phyloP scores from a whole-genome alignment of 2,113 vertebrate species.

The Sceloporus tristichus region DNA sequence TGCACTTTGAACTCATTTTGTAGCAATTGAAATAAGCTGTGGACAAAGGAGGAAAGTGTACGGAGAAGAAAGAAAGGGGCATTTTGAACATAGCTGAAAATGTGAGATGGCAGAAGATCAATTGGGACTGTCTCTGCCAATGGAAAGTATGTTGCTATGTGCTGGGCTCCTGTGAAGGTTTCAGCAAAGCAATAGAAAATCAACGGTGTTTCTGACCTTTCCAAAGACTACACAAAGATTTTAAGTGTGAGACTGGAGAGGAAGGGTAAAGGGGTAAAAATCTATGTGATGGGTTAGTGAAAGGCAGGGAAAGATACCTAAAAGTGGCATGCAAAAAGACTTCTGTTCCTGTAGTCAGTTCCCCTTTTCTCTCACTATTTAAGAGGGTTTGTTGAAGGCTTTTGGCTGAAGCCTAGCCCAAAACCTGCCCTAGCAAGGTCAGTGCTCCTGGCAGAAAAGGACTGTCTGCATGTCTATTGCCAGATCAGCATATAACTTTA shows the following conservation, averaged over 20 bases:
- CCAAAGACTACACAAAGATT: not conserved
- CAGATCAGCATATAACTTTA: not conserved
- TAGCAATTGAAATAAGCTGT: too few species aligned
- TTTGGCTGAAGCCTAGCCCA: not conserved
- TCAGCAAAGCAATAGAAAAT: not conserved
- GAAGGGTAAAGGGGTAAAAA: too few species aligned
- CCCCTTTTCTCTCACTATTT: not conserved
- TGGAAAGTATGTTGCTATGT: too few species aligned
- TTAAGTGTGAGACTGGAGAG: not conserved
- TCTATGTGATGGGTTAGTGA: too few species aligned
- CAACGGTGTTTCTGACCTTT: not conserved
- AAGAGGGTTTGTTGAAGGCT: not conserved
- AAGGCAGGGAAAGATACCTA: not conserved
- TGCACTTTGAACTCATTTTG: too few species aligned
- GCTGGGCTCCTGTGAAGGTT: not conserved
- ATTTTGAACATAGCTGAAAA: too few species aligned
- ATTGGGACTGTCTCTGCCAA: too few species aligned
- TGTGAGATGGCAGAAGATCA: too few species aligned
- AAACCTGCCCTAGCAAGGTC: not conserved
- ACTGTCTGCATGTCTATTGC: not conserved
- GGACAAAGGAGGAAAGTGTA: too few species aligned
- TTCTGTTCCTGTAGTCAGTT: too few species aligned
- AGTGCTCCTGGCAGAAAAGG: not conserved
- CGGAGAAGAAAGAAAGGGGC: too few species aligned
- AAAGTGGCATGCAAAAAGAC: not conserved